Percentiles rank a stretch among this genome's conserved stretches.
Conservation (phyloP, 2,888 invertebrate genomes). For the Heteromurus nitidus region DNA sequence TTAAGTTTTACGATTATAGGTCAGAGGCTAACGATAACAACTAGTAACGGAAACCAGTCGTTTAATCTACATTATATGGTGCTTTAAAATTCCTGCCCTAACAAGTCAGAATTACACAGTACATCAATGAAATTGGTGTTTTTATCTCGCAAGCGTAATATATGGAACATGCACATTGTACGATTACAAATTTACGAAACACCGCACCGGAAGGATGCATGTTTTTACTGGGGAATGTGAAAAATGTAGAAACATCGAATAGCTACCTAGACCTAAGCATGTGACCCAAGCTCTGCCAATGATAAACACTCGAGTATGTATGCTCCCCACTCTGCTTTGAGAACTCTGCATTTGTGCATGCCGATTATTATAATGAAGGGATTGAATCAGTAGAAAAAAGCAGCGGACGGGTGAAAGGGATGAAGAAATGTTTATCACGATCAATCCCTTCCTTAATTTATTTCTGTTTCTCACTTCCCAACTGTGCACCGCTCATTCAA, state of each 20-base stretch:
- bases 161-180: too few species aligned
- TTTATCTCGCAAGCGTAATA: too few species aligned
- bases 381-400: background rate
- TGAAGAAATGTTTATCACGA: background rate
- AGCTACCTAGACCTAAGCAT: too few species aligned
- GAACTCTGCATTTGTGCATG: too few species aligned
- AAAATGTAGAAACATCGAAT: too few species aligned
- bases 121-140: too few species aligned
- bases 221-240: too few species aligned
- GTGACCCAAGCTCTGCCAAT: background rate
- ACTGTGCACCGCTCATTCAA: too few species aligned
- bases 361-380: background rate
- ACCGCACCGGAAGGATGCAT: conserved; percentile 17
- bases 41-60: background rate
- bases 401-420: background rate
- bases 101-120: background rate
- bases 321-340: too few species aligned
- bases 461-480: background rate
- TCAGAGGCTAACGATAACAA: conserved; percentile 1
- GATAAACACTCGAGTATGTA: background rate
- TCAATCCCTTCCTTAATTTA: background rate
- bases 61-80: conserved; percentile 4
- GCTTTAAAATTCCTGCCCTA: background rate
- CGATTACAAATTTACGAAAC: background rate
- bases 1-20: conserved; percentile 8